Evolutionary conservation across 2,113 vertebrate genomes (phyloP), one percentile per base, ranked within the genome.

Genomic region (Morone chrysops): DNA sequence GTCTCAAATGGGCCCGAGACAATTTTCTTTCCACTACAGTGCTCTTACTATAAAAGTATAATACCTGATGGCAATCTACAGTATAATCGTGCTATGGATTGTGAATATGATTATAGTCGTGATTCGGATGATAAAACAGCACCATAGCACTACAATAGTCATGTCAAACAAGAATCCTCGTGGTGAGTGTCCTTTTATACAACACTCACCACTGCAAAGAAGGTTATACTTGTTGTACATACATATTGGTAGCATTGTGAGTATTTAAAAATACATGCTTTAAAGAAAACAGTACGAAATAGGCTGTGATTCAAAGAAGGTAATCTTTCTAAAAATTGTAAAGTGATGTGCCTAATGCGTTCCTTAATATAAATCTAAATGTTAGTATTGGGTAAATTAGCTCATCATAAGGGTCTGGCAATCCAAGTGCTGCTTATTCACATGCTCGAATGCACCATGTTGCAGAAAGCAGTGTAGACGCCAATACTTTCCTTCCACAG

Each of bases 41-140:
- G 66, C 57, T 59, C 41, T 6, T 25, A 18, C 65, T 22, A 69
- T 60, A 41, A 65, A 83, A 72, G 31, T 69, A 59, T 67, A 70
- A 80, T 43, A 68, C 18, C 60, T 82, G 77, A 67, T 69, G 69
- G 62, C n/a, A 85, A 54, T 75, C 0, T 74, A 25, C 75, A 48
- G 5, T 59, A 7, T 75, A 80, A 84, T 51, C 14, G 0, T 18
- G 65, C 51, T 68, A 76, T 11, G 20, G 65, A 71, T 70, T 80
- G 63, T 88, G 56, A 87, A 73, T 82, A 63, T 87, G 69, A 84
- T 82, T 56, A 78, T 16, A 53, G 65, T 10, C 9, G 63, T 43
- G 76, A 81, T 80, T 51, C 54, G 77, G 82, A 68, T 62, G 8
- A 82, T 89, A 75, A 77, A 78, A 72, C 66, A 71, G 14, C 12